A percentile compares a stretch with the other conserved stretches of the same genome.
Conservation (phyloP, 2,113 vertebrate genomes). For the Phycodurus eques region DNA sequence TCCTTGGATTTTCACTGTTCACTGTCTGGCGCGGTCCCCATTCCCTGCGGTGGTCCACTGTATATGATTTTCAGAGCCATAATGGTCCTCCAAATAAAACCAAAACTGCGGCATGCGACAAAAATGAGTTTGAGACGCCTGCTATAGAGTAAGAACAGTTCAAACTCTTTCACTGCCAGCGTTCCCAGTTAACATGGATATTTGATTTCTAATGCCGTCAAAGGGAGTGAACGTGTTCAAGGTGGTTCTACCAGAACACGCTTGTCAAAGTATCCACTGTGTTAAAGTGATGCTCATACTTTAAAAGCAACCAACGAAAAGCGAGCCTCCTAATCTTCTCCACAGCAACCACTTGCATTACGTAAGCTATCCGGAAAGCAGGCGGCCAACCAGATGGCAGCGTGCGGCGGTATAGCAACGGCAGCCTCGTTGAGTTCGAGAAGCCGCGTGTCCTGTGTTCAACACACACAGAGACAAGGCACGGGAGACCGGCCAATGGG, state of each 20-base stretch:
- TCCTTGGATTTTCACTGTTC: no score
- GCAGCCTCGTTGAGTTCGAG: slow-evolving; percentile 6
- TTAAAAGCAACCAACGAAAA: slow-evolving; percentile 47
- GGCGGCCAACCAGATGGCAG: slow-evolving; percentile 43
- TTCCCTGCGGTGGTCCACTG: no score
- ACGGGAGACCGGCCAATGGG: background rate
- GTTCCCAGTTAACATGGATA: no score
- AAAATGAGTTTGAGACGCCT: background rate
- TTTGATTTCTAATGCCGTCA: no score
- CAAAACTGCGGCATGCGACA: background rate
- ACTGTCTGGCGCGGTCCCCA: no score
- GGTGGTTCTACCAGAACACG: no score
- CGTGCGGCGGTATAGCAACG: slow-evolving; percentile 27
- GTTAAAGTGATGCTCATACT: background rate
- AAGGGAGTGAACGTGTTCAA: no score
- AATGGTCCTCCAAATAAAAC: background rate
- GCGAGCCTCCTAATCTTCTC: slow-evolving; percentile 44
- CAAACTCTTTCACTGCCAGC: no score
- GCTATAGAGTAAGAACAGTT: background rate
- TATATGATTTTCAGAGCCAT: no score
- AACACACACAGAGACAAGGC: background rate
- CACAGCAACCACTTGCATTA: slow-evolving; percentile 62
- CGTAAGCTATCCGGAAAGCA: slow-evolving; percentile 49
- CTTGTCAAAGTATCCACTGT: background rate
- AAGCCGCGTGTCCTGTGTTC: slow-evolving; percentile 2